Evolutionary conservation across 2,113 vertebrate species (phyloP), one percentile per base, ranked within the genome.

Genomic region (Platichthys flesus): DNA sequence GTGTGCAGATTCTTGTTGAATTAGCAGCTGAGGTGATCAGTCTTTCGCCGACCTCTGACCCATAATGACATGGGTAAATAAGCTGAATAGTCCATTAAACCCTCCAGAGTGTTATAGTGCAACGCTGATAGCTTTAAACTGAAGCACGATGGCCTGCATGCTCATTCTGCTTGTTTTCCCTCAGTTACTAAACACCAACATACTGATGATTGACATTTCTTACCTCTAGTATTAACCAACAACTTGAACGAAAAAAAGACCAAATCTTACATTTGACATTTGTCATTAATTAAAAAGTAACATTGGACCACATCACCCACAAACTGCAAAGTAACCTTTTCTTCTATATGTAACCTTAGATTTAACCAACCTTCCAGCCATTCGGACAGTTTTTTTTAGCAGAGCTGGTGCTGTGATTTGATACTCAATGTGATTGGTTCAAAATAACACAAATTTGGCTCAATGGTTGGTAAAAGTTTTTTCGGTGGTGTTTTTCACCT

Each of bases 31-130:
- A 71, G 35, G 52, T 35, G 57, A 60, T 59, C 40, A n/a, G 24
- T 71, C 56, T 71, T 60, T 9, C 24, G n/a, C 12, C 9, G 54
- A 71, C 56, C 56, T 71, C 42, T 71, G 68, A 28, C 56, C 55
- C 40, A 20, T 21, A 28, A 20, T 31, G 40, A 31, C 68, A 49
- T 51, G 40, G 18, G 56, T 49, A 71, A 71, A 71, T 60, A 51
- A 71, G 45, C 56, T 26, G 4, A 71, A 28, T 58, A 54, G 52
- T 56, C 26, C 28, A 71, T 47, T 61, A 16, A 61, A 31, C 57
- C 24, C 26, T 71, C 42, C n/a, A 63, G 10, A 47, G 62, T 47
- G 37, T 60, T 20, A 72, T 51, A 59, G n/a, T 52, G 47, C 14
- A 52, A 61, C 35, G 5, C 20, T 51, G 60, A 45, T 45, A 47